Percentiles rank a stretch among this genome's conserved stretches.
These are phyloP conservation scores for Tinea pellionella DNA, from an alignment of 2,888 invertebrate species.

Conservation along the genomic window DNA sequence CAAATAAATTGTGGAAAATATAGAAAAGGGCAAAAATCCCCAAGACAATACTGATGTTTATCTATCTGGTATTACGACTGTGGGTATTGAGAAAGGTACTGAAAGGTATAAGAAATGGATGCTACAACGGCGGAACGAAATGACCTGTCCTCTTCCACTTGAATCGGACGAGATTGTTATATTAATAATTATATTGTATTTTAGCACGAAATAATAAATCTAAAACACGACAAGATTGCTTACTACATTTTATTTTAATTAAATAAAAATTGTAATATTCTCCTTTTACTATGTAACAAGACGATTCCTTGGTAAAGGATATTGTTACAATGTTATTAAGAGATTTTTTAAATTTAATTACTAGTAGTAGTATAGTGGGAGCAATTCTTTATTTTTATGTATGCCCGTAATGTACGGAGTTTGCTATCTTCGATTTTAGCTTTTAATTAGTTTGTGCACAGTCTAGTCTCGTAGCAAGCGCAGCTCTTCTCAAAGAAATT, in stretches of 20 bases:
- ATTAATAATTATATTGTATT: not conserved
- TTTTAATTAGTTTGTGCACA: constrained; percentile 53
- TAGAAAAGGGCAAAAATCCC: constrained; percentile 9
- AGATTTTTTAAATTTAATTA: not conserved
- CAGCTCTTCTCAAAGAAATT: constrained; percentile 44
- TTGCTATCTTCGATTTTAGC: constrained; percentile 31
- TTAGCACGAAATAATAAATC: not conserved
- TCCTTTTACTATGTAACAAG: no score
- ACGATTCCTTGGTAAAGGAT: no score
- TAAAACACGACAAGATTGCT: not conserved
- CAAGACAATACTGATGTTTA: constrained; percentile 11
- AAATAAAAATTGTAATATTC: no score
- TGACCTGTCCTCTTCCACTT: not conserved
- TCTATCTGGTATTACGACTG: not conserved
- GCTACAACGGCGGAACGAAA: not conserved
- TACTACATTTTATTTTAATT: no score
- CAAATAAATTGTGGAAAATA: constrained; percentile 2
- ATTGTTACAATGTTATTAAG: no score
- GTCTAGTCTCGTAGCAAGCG: constrained; percentile 32
- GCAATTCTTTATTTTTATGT: not conserved
- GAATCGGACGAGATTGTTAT: not conserved
- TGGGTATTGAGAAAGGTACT: constrained; percentile 7
- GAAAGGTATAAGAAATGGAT: not conserved
- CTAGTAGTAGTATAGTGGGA: no score
- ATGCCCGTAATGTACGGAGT: not conserved